These are phyloP conservation scores for Gadus macrocephalus DNA, from an alignment of 2,113 vertebrate genomes.

Conservation along the genomic window DNA sequence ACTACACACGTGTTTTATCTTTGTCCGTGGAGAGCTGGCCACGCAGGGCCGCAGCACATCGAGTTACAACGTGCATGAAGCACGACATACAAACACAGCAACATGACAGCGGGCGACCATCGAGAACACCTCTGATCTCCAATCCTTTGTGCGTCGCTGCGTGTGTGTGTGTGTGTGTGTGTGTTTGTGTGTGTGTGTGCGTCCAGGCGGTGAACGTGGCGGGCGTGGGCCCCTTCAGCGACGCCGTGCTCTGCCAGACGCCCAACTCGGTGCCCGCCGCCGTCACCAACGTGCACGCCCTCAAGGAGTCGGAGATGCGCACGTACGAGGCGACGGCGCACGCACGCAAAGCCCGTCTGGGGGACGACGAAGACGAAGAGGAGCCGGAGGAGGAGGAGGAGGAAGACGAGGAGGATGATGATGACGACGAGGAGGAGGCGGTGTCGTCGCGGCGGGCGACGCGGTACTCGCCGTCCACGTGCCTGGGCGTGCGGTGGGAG, in stretches of 20 bases:
- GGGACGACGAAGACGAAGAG: conserved; percentile 6
- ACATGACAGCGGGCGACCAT: no score
- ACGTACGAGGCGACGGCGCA: conserved; percentile 34
- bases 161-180: neutral
- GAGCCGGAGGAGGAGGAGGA: conserved; percentile 66
- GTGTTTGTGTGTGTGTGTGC: neutral
- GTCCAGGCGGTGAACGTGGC: conserved; percentile 83
- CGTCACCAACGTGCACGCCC: conserved; percentile 81
- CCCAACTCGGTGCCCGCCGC: conserved; percentile 90
- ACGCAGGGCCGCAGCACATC: no score
- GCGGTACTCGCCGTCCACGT: conserved; percentile 86
- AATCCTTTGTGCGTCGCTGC: no score
- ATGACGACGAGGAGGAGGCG: conserved; percentile 54
- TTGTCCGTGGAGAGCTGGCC: no score
- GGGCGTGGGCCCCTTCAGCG: conserved; percentile 88
- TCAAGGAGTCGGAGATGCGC: conserved; percentile 79
- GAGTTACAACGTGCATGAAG: no score
- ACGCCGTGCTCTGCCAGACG: conserved; percentile 83
- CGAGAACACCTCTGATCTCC: no score
- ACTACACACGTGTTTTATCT: no score
- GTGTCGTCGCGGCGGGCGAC: conserved; percentile 43
- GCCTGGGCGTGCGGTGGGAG: conserved; percentile 89
- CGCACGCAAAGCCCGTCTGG: neutral
- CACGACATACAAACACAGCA: no score
- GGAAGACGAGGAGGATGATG: conserved; percentile 33